Evolutionary conservation across 2,888 invertebrate species (phyloP).

Genomic region (Sinohyriopsis cumingii): DNA sequence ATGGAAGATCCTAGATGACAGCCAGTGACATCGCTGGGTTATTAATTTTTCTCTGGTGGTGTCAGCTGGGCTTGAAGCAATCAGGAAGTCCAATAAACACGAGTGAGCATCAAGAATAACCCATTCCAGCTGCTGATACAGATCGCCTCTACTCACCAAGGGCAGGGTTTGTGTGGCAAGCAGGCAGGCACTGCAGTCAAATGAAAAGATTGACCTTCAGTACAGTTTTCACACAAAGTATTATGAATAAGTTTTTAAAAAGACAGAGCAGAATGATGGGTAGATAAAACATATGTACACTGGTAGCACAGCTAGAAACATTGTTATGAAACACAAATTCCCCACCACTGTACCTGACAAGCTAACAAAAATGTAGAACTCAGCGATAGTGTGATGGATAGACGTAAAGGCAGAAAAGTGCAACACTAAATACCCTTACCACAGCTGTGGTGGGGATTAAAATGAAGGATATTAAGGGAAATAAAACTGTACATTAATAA

Average conservation of each 20-base stretch:
- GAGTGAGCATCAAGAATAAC: slow-evolving; percentile 68
- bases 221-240: slow-evolving; percentile 6
- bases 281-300: not conserved
- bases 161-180: slow-evolving; percentile 63
- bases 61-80: slow-evolving; percentile 44
- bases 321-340: no score
- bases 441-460: no score
- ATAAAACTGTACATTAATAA: not conserved
- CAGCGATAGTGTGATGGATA: no score
- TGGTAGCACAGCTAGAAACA: not conserved
- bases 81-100: slow-evolving; percentile 57
- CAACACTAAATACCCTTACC: no score
- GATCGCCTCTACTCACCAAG: slow-evolving; percentile 61
- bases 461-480: no score
- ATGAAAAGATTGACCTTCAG: not conserved
- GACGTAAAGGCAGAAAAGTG: no score
- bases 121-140: slow-evolving; percentile 69
- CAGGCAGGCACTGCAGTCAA: slow-evolving; percentile 59
- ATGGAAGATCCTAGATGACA: slow-evolving; percentile 65
- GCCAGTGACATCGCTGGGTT: slow-evolving; percentile 60
- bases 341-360: no score
- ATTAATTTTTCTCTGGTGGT: slow-evolving; percentile 47
- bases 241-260: not conserved
- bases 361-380: no score
- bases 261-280: no score